Percentiles rank a stretch among this genome's conserved stretches.
Evolutionary conservation across 1,140 invertebrate species (phyloP).

Genomic region (Drosophila parabipectinata): DNA sequence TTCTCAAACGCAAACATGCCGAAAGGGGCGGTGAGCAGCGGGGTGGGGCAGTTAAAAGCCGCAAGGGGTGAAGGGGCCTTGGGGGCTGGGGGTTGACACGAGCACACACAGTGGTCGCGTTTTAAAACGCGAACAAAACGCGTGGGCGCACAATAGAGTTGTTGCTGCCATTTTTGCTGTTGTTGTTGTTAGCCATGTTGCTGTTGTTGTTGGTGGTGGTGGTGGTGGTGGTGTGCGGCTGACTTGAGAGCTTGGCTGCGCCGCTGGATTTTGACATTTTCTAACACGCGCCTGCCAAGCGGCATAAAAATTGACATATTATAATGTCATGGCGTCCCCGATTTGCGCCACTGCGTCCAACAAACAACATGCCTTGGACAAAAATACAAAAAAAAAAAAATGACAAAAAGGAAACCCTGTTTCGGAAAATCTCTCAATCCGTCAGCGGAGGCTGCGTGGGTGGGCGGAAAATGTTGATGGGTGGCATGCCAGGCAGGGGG

Average conservation of each 20-base stretch:
- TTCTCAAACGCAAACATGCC: conserved; percentile 11
- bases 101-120: conserved; percentile 62
- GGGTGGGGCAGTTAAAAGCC: background rate
- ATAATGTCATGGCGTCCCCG: conserved; percentile 81
- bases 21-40: conserved; percentile 19
- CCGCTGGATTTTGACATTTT: conserved; percentile 79
- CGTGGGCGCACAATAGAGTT: conserved; percentile 80
- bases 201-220: too few relatives aligned
- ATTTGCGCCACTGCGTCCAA: conserved; percentile 79
- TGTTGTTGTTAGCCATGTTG: conserved; percentile 20
- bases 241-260: conserved; percentile 49
- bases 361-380: conserved; percentile 42
- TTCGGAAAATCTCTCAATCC: conserved; percentile 54
- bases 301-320: conserved; percentile 83
- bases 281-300: conserved; percentile 79
- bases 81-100: conserved; percentile 16
- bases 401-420: background rate
- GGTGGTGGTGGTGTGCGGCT: conserved; percentile 1
- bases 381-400: background rate
- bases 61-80: background rate
- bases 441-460: conserved; percentile 71
- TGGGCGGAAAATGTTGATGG: conserved; percentile 42
- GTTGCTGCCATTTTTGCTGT: conserved; percentile 47
- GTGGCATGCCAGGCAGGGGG: conserved; percentile 26
- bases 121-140: conserved; percentile 65